Conservation (phyloP, 2,888 invertebrate species). For the Blastobasis adustella region DNA sequence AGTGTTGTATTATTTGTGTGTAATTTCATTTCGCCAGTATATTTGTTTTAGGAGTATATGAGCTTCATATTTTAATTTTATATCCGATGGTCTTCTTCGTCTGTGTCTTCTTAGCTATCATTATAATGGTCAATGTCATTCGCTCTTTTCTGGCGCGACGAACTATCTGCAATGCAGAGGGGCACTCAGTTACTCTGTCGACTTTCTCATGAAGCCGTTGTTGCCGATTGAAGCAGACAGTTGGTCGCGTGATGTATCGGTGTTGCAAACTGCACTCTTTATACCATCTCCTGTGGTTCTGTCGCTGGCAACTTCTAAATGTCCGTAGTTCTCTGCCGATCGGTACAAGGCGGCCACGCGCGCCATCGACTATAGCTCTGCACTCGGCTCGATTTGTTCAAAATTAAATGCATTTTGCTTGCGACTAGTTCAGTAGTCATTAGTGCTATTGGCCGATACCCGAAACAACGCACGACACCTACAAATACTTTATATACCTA, state of each 20-base stretch:
- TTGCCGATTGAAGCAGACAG: slow-evolving; percentile 28
- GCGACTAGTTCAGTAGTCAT: slow-evolving; percentile 72
- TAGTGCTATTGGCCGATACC: slow-evolving; percentile 73
- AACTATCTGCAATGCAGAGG: slow-evolving; percentile 32
- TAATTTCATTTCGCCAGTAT: slow-evolving; percentile 59
- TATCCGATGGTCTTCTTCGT: slow-evolving; percentile 56
- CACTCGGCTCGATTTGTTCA: slow-evolving; percentile 65
- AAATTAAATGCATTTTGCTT: slow-evolving; percentile 73
- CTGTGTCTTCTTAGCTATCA: slow-evolving; percentile 70
- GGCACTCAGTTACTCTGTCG: no score
- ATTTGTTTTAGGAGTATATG: slow-evolving; percentile 44
- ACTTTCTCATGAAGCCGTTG: not conserved
- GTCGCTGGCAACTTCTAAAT: slow-evolving; percentile 67
- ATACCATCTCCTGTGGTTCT: slow-evolving; percentile 71
- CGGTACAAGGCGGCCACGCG: slow-evolving; percentile 61
- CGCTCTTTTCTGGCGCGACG: slow-evolving; percentile 57
- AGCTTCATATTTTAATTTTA: slow-evolving; percentile 58
- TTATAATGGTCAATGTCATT: slow-evolving; percentile 62
- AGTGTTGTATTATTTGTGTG: slow-evolving; percentile 69
- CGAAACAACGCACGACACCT: slow-evolving; percentile 69
- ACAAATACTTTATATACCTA: slow-evolving; percentile 41
- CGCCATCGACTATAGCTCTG: slow-evolving; percentile 65
- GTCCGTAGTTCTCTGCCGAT: slow-evolving; percentile 62
- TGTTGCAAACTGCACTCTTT: slow-evolving; percentile 76
- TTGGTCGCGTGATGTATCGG: slow-evolving; percentile 54